Conservation (phyloP, 2,888 invertebrate genomes). For the Ornithoptera priamus region DNA sequence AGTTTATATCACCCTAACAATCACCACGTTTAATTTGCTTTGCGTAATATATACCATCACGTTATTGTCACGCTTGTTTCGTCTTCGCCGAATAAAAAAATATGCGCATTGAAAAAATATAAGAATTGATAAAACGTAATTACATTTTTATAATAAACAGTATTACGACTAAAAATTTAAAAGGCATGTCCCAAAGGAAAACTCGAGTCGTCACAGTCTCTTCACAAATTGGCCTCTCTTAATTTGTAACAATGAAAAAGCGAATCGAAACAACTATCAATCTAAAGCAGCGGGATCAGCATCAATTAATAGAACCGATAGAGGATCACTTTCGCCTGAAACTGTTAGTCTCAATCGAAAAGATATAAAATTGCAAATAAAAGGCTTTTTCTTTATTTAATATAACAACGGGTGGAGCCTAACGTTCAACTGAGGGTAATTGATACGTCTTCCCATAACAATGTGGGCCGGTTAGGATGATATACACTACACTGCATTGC, state of each 20-base stretch:
- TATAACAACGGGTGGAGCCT: no score
- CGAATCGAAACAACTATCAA: constrained; percentile 2
- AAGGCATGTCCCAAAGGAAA: not conserved
- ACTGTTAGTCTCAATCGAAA: not conserved
- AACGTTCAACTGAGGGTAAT: no score
- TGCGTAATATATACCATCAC: no score
- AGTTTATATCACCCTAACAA: no score
- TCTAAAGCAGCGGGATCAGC: not conserved
- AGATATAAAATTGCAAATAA: not conserved
- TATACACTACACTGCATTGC: no score
- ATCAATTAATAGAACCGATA: constrained; percentile 1
- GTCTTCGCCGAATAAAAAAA: no score
- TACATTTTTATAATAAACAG: not conserved
- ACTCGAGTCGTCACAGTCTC: not conserved
- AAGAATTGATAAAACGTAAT: not conserved
- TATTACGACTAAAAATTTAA: not conserved
- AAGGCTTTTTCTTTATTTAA: no score
- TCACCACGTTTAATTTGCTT: no score
- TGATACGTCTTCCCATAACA: no score
- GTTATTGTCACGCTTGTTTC: no score
- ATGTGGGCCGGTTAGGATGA: no score
- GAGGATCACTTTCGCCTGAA: not conserved
- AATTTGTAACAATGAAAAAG: not conserved
- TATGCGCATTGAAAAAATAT: no score
- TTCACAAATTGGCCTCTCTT: constrained; percentile 3